A percentile compares a stretch with the other conserved stretches of the same genome.
phyloP scores from a whole-genome alignment of 2,113 vertebrate genomes.

The Sinocyclocheilus rhinocerous region DNA sequence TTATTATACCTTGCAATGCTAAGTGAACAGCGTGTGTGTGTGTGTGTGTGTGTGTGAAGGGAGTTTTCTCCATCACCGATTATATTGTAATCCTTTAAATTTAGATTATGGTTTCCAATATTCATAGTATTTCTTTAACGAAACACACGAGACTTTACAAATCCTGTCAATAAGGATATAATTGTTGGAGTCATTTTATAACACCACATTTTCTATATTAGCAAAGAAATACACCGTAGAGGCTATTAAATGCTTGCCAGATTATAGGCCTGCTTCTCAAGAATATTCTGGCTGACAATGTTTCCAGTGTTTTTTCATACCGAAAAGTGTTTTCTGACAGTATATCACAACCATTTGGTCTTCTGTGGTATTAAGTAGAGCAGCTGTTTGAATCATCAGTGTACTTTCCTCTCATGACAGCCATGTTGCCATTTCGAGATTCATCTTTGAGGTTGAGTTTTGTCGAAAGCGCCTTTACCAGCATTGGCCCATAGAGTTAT shows the following conservation, averaged over 20 bases:
- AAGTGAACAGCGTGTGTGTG: not conserved
- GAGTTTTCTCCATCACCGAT: not conserved
- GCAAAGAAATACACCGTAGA: not conserved
- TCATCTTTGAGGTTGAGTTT: not conserved
- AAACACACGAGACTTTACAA: not conserved
- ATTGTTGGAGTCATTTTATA: not conserved
- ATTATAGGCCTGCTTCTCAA: not conserved
- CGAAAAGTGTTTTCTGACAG: not conserved
- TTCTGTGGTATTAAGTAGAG: not conserved
- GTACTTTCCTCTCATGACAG: not conserved
- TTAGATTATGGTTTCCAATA: not conserved
- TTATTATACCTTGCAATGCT: not conserved
- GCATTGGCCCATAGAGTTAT: not conserved
- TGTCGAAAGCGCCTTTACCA: not conserved
- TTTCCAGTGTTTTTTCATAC: no score
- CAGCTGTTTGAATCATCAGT: not conserved
- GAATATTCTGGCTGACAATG: not conserved
- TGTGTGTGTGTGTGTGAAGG: no score
- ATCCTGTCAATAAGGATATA: not conserved
- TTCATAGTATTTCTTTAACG: not conserved
- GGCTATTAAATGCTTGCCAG: no score
- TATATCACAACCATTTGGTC: no score
- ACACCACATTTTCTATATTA: not conserved
- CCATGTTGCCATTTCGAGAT: not conserved
- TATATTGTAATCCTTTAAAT: not conserved